A percentile compares a stretch with the other conserved stretches of the same genome.
Conservation (phyloP, 2,797 vertebrate genomes). For the Coendou prehensilis region DNA sequence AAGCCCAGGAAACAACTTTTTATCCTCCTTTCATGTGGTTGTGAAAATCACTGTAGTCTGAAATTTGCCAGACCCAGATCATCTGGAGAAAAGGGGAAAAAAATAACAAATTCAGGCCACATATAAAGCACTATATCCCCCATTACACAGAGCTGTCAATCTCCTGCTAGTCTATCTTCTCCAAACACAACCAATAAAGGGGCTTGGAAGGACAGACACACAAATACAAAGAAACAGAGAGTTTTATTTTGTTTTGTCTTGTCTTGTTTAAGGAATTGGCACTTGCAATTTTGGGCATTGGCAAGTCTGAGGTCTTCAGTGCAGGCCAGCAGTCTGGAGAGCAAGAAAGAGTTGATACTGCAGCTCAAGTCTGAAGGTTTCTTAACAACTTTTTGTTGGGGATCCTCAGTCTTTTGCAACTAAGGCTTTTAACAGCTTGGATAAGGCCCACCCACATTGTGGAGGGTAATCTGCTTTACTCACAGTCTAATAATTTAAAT, state of each 20-base stretch:
- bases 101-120: neutral
- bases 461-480: neutral
- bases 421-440: neutral
- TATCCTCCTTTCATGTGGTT: neutral
- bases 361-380: neutral
- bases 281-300: neutral
- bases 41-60: neutral
- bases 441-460: neutral
- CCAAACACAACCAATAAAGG: neutral
- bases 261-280: neutral
- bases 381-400: neutral
- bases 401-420: neutral
- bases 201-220: neutral
- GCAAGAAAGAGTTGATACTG: neutral
- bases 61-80: neutral
- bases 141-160: rapidly evolving
- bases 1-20: neutral
- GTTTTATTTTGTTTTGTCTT: neutral
- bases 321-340: neutral
- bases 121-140: neutral
- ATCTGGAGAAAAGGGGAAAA: neutral
- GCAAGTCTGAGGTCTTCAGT: neutral
- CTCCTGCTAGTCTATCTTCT: neutral
- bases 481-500: neutral
- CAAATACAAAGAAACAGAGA: neutral